A percentile compares a stretch with the other conserved stretches of the same genome.
Evolutionary conservation across 2,797 vertebrate genomes (phyloP).

Genomic region (Chloroceryle inda): DNA sequence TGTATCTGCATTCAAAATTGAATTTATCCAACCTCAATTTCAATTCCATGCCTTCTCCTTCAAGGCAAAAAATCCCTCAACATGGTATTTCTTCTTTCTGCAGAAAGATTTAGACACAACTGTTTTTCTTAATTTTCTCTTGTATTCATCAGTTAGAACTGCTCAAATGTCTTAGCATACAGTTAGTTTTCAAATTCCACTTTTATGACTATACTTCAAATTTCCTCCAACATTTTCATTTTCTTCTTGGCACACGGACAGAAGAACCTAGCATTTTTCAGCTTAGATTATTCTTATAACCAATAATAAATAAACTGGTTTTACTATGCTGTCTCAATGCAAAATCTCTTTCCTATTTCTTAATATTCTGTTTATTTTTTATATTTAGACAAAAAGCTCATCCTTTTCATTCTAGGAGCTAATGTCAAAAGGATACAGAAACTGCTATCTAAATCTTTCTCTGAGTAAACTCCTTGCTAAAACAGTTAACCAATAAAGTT

Average conservation of each 20-base stretch:
- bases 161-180: not conserved
- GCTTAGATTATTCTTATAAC: not conserved
- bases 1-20: not conserved
- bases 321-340: not conserved
- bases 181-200: not conserved
- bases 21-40: slow-evolving; percentile 4
- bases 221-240: not conserved
- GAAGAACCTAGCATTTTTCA: not conserved
- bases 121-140: not conserved
- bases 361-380: not conserved
- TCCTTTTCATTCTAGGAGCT: not conserved
- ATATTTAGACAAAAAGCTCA: not conserved
- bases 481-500: not conserved
- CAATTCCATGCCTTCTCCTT: slow-evolving; percentile 9
- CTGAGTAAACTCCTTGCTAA: not conserved
- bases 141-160: not conserved
- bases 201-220: not conserved
- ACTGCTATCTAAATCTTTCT: not conserved
- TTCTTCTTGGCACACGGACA: not conserved
- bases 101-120: slow-evolving; percentile 1
- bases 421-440: not conserved
- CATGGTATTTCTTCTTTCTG: not conserved
- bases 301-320: not conserved
- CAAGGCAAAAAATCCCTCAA: not conserved
- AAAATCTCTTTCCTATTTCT: not conserved